Evolutionary conservation across 1,140 invertebrate species (phyloP).

Genomic region (Lordiphosa clarofinis): DNA sequence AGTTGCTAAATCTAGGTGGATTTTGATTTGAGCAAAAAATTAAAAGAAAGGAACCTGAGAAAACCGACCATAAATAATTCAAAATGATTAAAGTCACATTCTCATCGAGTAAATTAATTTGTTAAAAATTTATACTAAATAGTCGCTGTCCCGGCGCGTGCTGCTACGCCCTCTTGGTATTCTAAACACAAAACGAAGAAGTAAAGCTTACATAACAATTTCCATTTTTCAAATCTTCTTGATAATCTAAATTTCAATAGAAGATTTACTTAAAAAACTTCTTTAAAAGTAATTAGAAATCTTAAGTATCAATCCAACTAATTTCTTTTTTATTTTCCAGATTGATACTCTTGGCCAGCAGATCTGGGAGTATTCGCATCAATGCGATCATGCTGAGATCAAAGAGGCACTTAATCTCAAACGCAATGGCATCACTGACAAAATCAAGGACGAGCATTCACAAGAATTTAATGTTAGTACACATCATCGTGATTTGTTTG

Average conservation of each 20-base stretch:
- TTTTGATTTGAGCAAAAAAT: no score
- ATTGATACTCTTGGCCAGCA: slow-evolving; percentile 96
- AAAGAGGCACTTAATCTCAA: slow-evolving; percentile 85
- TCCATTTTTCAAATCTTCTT: no score
- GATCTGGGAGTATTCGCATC: slow-evolving; percentile 95
- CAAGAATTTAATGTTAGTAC: slow-evolving; percentile 69
- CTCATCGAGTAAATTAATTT: no score
- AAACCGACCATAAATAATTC: no score
- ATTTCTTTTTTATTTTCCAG: slow-evolving; percentile 81
- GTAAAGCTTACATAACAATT: no score
- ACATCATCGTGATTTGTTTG: slow-evolving; percentile 84
- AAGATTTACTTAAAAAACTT: no score
- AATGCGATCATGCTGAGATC: slow-evolving; percentile 96
- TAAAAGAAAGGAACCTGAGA: no score
- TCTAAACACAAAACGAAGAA: background rate
- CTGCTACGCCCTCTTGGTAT: slow-evolving; percentile 23
- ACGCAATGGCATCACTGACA: slow-evolving; percentile 52
- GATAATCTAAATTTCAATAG: no score
- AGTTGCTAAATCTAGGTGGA: no score
- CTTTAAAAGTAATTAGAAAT: no score
- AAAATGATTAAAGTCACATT: no score
- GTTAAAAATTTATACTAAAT: no score
- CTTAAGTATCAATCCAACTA: background rate
- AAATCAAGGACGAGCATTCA: slow-evolving; percentile 81
- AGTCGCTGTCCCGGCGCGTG: slow-evolving; percentile 46